A percentile compares a stretch with the other conserved stretches of the same genome.
phyloP scores from a whole-genome alignment of 2,888 invertebrate species.

The Drosophila anceps region DNA sequence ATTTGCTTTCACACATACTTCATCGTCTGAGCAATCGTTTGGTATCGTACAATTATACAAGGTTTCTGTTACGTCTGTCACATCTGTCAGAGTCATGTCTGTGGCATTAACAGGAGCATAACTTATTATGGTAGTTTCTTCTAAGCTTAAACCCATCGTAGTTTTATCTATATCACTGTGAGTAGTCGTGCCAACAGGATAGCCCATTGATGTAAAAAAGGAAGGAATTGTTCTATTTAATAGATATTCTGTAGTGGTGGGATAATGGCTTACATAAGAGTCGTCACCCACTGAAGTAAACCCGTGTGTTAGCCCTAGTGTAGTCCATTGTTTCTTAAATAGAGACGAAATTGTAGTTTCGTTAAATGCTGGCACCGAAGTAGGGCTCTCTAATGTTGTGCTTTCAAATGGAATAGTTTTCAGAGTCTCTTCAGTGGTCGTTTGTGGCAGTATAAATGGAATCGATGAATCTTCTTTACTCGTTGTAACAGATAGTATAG shows the following conservation, averaged over 20 bases:
- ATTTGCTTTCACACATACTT: conserved; percentile 86
- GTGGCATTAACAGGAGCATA: conserved; percentile 26
- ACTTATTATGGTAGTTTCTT: conserved; percentile 1
- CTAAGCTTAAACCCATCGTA: neutral
- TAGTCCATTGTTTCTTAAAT: neutral
- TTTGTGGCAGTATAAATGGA: neutral
- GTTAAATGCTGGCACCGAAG: neutral
- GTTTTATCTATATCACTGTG: conserved; percentile 3
- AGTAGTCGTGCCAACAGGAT: conserved; percentile 15
- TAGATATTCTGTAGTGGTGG: neutral
- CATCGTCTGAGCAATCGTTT: conserved; percentile 85
- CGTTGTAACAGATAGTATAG: neutral
- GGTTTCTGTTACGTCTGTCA: conserved; percentile 37
- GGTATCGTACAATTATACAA: conserved; percentile 70
- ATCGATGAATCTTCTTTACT: neutral
- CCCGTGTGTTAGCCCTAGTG: too few relatives aligned
- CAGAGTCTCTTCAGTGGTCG: neutral
- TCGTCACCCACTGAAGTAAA: neutral
- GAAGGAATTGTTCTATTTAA: conserved; percentile 19
- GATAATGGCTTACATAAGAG: neutral
- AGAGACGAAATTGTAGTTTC: neutral
- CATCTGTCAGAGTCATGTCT: conserved; percentile 20
- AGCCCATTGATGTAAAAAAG: conserved; percentile 20
- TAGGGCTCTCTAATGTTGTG: neutral
- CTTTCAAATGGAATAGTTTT: neutral